Evolutionary conservation across 2,113 vertebrate species (phyloP), one percentile per base, ranked within the genome.

Genomic region (Epinephelus fuscoguttatus): DNA sequence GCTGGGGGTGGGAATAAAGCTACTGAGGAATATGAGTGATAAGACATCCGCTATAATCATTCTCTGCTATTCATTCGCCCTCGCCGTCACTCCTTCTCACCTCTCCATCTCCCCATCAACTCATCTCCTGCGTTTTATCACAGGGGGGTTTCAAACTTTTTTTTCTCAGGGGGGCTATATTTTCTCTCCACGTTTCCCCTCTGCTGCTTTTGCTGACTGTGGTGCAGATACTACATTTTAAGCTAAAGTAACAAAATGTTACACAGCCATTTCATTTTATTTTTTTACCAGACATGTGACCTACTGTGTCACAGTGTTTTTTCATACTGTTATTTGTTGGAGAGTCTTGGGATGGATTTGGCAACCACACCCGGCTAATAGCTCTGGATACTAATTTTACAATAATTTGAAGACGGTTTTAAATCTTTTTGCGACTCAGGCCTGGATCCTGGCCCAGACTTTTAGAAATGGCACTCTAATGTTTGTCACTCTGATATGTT

Each of bases 1-100:
- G 37, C 42, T 74, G 78, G 75, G 64, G 80, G 33, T 62, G 63
- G 81, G 72, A 82, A 81, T 78, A 77, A 73, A 88, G 83, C 78
- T 71, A 77, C 78, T 81, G 87, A 87, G 63, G 25, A 84, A 89
- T 75, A 84, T 80, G 88, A 91, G 72, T 80, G 84, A 91, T 90
- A 86, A 84, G 78, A 84, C 88, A 73, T 78, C 52, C 74, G 19
- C 86, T 55, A 13, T 85, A 84, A 91, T 85, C 88, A 82, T 45
- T 84, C 81, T 84, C 72, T 66, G 62, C 80, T 84, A 50, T 75
- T 86, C 81, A 82, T 71, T 82, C 78, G 52, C 21, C 70, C 78
- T 77, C 71, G 56, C 45, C 8, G 11, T 69, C 75, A 49, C 77
- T 81, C 78, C 72, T 68, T 71, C 79, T 76, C 82, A 70, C 57